These are phyloP conservation scores for Glareola pratincola DNA, from an alignment of 2,113 vertebrate species.

Conservation along the genomic window DNA sequence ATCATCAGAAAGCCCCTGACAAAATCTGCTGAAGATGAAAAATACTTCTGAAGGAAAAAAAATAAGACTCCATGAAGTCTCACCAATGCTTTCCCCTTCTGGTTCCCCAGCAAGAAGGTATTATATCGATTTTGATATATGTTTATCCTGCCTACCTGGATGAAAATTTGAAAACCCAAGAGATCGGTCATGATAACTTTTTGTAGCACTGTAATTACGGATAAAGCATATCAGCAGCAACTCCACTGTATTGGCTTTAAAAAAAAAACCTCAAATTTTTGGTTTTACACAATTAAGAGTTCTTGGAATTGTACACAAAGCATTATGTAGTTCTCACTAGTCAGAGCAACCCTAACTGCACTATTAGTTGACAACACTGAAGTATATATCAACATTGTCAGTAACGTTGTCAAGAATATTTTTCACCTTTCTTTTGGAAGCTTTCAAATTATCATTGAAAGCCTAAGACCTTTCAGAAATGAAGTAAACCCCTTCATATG, in stretches of 20 bases:
- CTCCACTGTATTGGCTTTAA: neutral
- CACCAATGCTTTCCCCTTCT: accelerated
- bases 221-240: neutral
- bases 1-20: neutral
- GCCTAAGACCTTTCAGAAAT: neutral
- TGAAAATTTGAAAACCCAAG: neutral
- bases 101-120: neutral
- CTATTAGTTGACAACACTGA: neutral
- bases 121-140: neutral
- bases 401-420: neutral
- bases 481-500: accelerated
- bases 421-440: neutral
- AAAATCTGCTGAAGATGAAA: neutral
- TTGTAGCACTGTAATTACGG: neutral
- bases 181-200: neutral
- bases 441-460: neutral
- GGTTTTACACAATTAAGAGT: neutral
- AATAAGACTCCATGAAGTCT: neutral
- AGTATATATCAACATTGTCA: neutral
- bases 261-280: neutral
- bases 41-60: neutral
- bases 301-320: neutral
- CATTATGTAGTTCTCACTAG: neutral
- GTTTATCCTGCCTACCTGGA: neutral
- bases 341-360: neutral